Evolutionary conservation across 1,140 invertebrate species (phyloP), one percentile per base, ranked within the genome.

Genomic region (Maniola jurtina): DNA sequence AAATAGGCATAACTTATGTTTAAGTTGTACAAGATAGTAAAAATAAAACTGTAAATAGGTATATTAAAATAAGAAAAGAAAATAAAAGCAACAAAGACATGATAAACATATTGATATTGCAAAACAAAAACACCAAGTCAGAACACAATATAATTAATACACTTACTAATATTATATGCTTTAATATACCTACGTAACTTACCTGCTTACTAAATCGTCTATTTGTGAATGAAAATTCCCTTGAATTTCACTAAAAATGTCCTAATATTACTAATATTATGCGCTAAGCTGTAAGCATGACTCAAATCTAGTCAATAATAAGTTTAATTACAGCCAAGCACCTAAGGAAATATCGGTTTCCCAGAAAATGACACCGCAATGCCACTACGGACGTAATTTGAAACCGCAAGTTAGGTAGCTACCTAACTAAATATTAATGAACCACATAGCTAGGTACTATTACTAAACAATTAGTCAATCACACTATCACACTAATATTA

Each of bases 361-460:
- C 2, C 5, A 16, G 48, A 16, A 52, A 52, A 16, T 16, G 14
- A 2, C 9, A 42, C 15, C 10, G 45, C 45, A 14, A 14, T 8
- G 15, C 48, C 48, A 11, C 15, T 6, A 52, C 14, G 13, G 48
- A 40, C 56, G 38, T 58, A 58, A 40, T 56, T 35, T 14, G 35
- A 35, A 56, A 56, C 54, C 54, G 54, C 54, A 56, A 56, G 13
- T 25, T 25, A 25, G 1, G n/a, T n/a, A n/a, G n/a, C n/a, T n/a
- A n/a, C n/a, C n/a, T n/a, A n/a, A n/a, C n/a, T 56, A 38, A 40
- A 25, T 15, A 58, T 58, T 35, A 36, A 11, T 45, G 9, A 45
- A 45, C 42, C 7, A 13, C 5, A 4, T 25, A 25, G 25, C n/a
- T 16, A 25, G 14, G 48, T 11, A 52, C 48, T 16, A 45, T 45